Conservation (phyloP, 2,113 vertebrate genomes). For the Alosa alosa region DNA sequence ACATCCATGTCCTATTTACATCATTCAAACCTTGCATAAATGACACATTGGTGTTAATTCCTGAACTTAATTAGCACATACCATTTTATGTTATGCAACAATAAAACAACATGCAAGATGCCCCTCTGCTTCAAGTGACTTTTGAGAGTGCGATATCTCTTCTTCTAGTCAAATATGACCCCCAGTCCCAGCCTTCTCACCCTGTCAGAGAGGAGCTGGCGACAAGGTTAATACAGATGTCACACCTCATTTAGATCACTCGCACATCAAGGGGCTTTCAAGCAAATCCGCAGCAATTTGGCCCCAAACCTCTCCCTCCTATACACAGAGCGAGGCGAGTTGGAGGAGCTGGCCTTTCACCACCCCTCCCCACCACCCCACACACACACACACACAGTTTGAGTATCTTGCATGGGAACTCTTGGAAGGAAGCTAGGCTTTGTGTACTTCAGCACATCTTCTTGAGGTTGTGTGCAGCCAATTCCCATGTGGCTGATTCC, state of each 20-base stretch:
- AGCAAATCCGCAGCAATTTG: constrained; percentile 32
- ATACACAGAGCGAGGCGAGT: neutral
- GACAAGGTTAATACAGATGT: constrained; percentile 30
- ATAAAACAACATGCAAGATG: neutral
- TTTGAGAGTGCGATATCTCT: neutral
- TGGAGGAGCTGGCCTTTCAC: neutral
- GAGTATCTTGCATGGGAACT: neutral
- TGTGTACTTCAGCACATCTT: neutral
- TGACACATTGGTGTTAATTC: neutral
- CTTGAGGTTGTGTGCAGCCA: neutral
- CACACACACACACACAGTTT: neutral
- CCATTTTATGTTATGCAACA: neutral
- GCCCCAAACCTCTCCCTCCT: neutral
- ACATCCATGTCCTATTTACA: neutral
- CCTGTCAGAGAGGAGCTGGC: constrained; percentile 18
- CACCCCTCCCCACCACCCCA: too few relatives aligned
- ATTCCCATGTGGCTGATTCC: neutral
- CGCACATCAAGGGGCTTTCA: constrained; percentile 10
- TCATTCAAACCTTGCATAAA: neutral
- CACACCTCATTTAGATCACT: constrained; percentile 32
- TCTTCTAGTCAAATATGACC: neutral
- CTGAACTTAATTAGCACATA: neutral
- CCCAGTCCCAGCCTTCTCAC: constrained; percentile 12
- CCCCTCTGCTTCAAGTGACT: neutral
- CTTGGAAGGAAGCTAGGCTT: neutral